These are phyloP conservation scores for Australoheros scitulus DNA, from an alignment of 2,113 vertebrate species.

Conservation along the genomic window DNA sequence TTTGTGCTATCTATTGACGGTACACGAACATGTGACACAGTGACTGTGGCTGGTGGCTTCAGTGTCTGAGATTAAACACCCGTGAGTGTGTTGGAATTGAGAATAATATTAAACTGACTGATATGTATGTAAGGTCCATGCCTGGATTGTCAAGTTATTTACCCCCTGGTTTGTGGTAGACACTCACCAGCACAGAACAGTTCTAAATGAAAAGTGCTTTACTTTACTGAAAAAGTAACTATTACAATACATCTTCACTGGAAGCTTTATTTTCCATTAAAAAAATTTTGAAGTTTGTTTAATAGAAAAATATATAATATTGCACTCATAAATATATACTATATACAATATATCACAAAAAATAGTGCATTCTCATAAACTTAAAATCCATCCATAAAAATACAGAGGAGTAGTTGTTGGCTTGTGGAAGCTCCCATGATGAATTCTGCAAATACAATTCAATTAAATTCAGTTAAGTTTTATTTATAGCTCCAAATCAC, in stretches of 20 bases:
- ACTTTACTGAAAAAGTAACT: background rate
- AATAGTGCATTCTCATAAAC: too few species aligned
- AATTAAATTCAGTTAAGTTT: too few species aligned
- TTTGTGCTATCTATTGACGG: slow-evolving; percentile 13
- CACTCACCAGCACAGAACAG: background rate
- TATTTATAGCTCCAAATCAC: too few species aligned
- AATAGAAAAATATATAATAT: too few species aligned
- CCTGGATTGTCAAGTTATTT: accelerated
- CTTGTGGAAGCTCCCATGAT: too few species aligned
- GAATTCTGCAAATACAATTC: too few species aligned
- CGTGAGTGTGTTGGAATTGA: background rate
- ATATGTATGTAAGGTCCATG: background rate
- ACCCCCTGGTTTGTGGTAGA: background rate
- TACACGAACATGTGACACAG: background rate
- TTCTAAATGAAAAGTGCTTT: background rate
- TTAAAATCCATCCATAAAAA: too few species aligned
- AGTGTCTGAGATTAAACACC: background rate
- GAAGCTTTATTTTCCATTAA: background rate
- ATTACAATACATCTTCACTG: background rate
- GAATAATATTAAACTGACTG: background rate
- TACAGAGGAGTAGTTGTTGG: too few species aligned
- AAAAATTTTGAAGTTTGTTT: too few species aligned
- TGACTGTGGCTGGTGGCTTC: background rate
- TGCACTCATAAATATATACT: too few species aligned
- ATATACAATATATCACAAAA: too few species aligned